Conservation (phyloP, 2,113 vertebrate genomes). For the Morone chrysops region DNA sequence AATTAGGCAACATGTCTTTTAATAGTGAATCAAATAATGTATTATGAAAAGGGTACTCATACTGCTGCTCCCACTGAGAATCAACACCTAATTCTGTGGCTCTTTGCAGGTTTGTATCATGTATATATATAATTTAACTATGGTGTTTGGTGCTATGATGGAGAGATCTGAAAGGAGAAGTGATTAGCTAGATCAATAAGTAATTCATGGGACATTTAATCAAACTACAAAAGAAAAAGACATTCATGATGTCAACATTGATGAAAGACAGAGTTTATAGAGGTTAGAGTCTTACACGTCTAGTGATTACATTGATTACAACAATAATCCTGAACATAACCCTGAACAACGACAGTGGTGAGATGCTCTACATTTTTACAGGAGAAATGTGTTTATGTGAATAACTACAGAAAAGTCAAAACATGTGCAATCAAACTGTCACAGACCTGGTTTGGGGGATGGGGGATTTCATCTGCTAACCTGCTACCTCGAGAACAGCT, state of each 20-base stretch:
- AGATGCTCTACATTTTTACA: not conserved
- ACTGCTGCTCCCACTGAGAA: not conserved
- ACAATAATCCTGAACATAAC: not conserved
- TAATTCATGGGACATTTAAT: conserved; percentile 2
- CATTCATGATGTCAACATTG: not conserved
- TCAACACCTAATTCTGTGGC: not conserved
- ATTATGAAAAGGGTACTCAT: not conserved
- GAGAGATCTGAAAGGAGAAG: not conserved
- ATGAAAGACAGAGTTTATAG: not conserved
- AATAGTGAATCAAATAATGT: not conserved
- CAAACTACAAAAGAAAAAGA: not conserved
- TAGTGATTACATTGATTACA: conserved; percentile 16
- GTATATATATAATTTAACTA: not conserved
- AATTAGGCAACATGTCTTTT: not conserved
- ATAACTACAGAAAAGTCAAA: conserved; percentile 5
- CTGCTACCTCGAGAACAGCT: conserved; percentile 45
- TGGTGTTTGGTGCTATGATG: not conserved
- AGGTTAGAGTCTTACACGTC: not conserved
- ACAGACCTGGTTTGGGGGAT: not conserved
- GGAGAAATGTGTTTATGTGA: not conserved
- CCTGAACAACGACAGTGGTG: conserved; percentile 2
- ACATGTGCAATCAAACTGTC: not conserved
- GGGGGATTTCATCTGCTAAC: conserved; percentile 28
- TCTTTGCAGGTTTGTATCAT: not conserved
- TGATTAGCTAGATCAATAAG: not conserved